phyloP scores from a whole-genome alignment of 2,888 invertebrate species.

The Hypercompe scribonia region DNA sequence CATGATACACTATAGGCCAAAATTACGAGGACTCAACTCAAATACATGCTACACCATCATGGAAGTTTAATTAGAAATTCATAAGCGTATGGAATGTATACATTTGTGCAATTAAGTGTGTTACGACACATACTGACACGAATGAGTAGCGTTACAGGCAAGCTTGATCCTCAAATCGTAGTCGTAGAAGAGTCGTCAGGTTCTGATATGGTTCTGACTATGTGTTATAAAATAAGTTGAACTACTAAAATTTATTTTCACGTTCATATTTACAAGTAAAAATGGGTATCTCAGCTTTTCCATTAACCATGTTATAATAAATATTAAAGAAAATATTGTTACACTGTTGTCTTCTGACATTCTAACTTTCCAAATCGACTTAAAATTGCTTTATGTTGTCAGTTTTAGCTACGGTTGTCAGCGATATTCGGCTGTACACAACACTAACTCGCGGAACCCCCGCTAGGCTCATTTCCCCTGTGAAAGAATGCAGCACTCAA shows the following conservation, averaged over 20 bases:
- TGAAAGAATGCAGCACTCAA: constrained; percentile 79
- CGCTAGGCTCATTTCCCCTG: constrained; percentile 63
- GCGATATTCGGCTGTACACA: constrained; percentile 16
- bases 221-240: no score
- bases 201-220: no score
- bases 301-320: neutral
- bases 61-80: neutral
- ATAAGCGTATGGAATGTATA: neutral
- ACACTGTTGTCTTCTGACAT: neutral
- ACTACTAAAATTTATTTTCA: neutral
- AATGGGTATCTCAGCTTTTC: no score
- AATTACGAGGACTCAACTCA: neutral
- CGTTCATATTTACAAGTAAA: neutral
- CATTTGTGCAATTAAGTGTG: neutral
- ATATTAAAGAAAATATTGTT: neutral
- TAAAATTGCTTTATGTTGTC: constrained; percentile 14
- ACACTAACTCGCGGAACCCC: constrained; percentile 36
- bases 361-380: constrained; percentile 13
- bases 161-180: no score
- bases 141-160: constrained; percentile 16
- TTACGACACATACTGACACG: constrained; percentile 16
- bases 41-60: neutral
- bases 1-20: neutral
- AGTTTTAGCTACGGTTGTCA: constrained; percentile 24
- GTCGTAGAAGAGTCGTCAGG: constrained; percentile 38